Evolutionary conservation across 2,113 vertebrate genomes (phyloP), one percentile per base, ranked within the genome.

Genomic region (Melanostigma gelatinosum): DNA sequence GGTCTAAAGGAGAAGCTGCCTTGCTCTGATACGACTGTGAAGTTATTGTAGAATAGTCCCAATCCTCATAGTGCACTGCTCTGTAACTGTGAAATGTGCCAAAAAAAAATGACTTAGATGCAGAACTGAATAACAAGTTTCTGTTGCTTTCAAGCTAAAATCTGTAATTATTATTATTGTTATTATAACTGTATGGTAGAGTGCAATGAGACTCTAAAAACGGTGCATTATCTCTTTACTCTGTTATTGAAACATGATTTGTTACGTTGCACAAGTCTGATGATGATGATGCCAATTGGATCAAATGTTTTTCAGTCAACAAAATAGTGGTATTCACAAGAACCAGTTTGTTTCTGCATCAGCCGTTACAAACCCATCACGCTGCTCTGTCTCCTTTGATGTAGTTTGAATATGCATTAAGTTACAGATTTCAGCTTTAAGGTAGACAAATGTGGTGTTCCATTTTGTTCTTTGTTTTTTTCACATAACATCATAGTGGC

Each of bases 1-100:
- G 0, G 95, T 99, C 93, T 99, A 94, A 96, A 90, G 75, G 34
- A 63, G 2, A 18, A 16, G 9, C 58, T 34, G 6, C 24, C 20
- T 15, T 1, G 24, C 24, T 74, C 64, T 72, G 62, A 24, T 62
- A n/a, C 24, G 77, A 83, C 73, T 66, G 72, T 88, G 75, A 79
- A 52, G 62, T 65, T 66, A 78, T 46, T 84, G 75, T 85, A 69
- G 63, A 77, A 68, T 75, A 84, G 71, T 46, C 69, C 72, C 4
- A 4, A 72, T 54, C 50, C 66, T 72, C 67, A 38, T 57, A 64
- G 73, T 67, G 15, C 66, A 77, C 64, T 75, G 66, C n/a, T 85
- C 32, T 87, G 76, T 88, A 63, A 85, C 77, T 85, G 72, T 89
- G 73, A 88, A 84, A 80, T 62, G 88, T 89, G 88, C 87, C 83